phyloP scores from a whole-genome alignment of 2,113 vertebrate species.

The Cricetomys ansorgei region DNA sequence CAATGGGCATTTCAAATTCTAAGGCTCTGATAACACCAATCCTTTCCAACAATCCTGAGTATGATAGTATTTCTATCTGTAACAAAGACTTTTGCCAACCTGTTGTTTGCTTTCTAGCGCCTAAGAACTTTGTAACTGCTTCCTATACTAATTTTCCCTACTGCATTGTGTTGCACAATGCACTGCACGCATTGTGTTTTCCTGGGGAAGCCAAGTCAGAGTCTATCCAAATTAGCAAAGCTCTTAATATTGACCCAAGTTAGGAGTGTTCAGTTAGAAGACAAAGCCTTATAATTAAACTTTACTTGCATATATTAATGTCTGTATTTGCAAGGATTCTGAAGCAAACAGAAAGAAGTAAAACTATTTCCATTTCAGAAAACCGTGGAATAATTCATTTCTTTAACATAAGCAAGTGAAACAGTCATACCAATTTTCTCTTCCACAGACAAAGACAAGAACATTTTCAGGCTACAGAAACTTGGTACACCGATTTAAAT shows the following conservation, averaged over 20 bases:
- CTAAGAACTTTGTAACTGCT: background rate
- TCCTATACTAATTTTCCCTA: background rate
- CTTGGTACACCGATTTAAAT: background rate
- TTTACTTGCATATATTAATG: background rate
- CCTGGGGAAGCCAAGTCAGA: background rate
- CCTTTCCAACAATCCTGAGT: background rate
- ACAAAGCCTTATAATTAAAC: background rate
- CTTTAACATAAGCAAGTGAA: background rate
- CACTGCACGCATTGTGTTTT: background rate
- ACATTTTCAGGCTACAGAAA: background rate
- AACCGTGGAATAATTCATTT: background rate
- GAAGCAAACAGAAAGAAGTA: background rate
- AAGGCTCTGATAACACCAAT: background rate
- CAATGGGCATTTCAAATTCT: background rate
- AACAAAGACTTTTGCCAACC: background rate
- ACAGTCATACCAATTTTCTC: background rate
- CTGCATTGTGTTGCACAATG: rapidly evolving
- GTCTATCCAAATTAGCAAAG: background rate
- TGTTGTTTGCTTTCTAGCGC: background rate
- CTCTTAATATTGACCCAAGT: background rate
- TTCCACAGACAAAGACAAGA: background rate
- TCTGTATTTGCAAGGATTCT: background rate
- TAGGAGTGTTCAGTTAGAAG: background rate
- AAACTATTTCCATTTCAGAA: background rate
- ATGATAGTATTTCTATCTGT: too few relatives aligned